phyloP scores from a whole-genome alignment of 1,140 invertebrate species.

The Harpegnathos saltator region DNA sequence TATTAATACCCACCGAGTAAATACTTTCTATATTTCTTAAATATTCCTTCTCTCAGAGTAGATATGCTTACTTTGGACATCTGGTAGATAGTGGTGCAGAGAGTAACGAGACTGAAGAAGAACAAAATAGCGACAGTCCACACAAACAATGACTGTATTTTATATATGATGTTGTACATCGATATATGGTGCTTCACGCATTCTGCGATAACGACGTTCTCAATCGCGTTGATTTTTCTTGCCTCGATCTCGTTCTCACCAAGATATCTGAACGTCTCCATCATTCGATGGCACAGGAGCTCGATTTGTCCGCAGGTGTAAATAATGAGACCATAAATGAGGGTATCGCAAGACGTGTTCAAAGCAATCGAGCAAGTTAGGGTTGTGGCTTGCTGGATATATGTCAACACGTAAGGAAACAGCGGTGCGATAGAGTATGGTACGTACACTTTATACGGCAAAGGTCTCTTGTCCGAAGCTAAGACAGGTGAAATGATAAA shows the following conservation, averaged over 20 bases:
- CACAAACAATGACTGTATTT: slow-evolving; percentile 49
- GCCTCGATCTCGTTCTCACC: background rate
- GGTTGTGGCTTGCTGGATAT: slow-evolving; percentile 19
- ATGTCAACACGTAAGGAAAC: slow-evolving; percentile 32
- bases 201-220: slow-evolving; percentile 13
- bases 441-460: slow-evolving; percentile 16
- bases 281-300: slow-evolving; percentile 30
- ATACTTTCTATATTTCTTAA: too few species aligned
- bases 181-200: slow-evolving; percentile 49
- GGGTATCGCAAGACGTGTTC: slow-evolving; percentile 41
- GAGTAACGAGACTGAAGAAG: slow-evolving; percentile 38
- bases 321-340: slow-evolving; percentile 59
- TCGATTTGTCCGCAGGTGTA: slow-evolving; percentile 57
- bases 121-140: slow-evolving; percentile 39
- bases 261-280: slow-evolving; percentile 7
- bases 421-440: slow-evolving; percentile 40
- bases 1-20: too few species aligned
- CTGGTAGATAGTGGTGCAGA: slow-evolving; percentile 53
- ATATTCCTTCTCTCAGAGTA: too few species aligned
- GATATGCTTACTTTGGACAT: slow-evolving; percentile 51
- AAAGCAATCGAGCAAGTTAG: slow-evolving; percentile 13
- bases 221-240: background rate
- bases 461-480: background rate
- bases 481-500: background rate
- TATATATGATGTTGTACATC: slow-evolving; percentile 10